Conservation (phyloP, 2,888 invertebrate species). For the Escarpia spicata region DNA sequence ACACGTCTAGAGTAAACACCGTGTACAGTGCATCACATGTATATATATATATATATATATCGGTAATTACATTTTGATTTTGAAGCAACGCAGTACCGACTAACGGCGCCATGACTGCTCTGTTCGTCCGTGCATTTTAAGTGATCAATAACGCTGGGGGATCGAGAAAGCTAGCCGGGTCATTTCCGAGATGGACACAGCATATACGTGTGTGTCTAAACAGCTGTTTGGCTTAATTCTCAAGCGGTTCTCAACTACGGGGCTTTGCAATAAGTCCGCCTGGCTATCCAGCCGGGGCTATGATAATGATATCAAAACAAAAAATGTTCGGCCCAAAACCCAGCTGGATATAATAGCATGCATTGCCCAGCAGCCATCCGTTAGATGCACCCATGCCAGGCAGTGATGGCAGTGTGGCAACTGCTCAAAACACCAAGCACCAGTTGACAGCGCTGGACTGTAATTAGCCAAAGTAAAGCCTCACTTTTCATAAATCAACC, state of each 20-base stretch:
- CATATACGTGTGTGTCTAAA: background rate
- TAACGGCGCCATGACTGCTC: background rate
- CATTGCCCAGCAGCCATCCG: background rate
- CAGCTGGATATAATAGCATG: background rate
- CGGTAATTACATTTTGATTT: conserved; percentile 13
- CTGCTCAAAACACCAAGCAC: background rate
- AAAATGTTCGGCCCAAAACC: conserved; percentile 7
- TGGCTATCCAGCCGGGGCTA: background rate
- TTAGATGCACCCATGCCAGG: background rate
- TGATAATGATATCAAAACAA: background rate
- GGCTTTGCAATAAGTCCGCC: background rate
- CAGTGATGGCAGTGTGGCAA: background rate
- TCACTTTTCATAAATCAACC: conserved; percentile 16
- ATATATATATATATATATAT: background rate
- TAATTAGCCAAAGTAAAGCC: conserved; percentile 16
- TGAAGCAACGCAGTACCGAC: background rate
- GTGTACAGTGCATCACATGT: background rate
- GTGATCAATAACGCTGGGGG: background rate
- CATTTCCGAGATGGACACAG: conserved; percentile 3
- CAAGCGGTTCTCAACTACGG: background rate
- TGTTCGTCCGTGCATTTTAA: background rate
- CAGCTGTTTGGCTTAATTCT: background rate
- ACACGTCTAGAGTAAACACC: background rate
- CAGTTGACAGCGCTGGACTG: conserved; percentile 3
- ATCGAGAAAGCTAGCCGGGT: background rate